Conservation (phyloP, 2,888 invertebrate species). For the Deladenus siricidicola region DNA sequence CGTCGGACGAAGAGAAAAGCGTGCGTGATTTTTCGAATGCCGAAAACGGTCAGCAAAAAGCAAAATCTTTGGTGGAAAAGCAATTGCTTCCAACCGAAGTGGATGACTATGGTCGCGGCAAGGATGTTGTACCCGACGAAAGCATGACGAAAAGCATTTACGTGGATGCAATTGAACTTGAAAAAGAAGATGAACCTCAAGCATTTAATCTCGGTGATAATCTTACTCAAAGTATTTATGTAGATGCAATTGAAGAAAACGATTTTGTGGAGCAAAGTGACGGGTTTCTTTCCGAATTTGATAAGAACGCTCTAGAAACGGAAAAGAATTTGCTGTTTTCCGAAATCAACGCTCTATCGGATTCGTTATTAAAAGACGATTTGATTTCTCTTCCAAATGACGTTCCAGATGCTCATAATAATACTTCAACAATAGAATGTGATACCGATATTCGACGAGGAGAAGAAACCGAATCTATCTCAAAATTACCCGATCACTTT, state of each 20-base stretch:
- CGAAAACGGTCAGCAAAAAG: too few species aligned
- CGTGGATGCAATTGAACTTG: neutral
- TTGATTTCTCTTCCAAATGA: neutral
- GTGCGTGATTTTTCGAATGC: too few species aligned
- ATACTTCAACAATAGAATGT: too few species aligned
- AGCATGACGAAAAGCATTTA: neutral
- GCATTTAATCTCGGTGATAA: neutral
- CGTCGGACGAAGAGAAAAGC: neutral
- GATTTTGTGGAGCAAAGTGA: neutral
- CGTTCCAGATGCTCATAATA: too few species aligned
- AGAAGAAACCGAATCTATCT: neutral
- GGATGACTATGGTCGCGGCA: too few species aligned
- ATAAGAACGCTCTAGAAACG: neutral
- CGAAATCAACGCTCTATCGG: neutral
- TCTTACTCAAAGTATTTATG: neutral
- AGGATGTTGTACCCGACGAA: neutral
- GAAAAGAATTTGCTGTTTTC: neutral
- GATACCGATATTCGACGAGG: too few species aligned
- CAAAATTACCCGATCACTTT: too few species aligned
- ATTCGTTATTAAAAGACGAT: neutral
- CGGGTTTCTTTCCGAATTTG: neutral
- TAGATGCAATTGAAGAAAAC: constrained; percentile 3
- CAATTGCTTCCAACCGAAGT: too few species aligned
- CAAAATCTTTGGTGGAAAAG: too few species aligned
- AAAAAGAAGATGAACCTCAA: neutral